These are phyloP conservation scores for Yponomeuta sedellus DNA, from an alignment of 2,888 invertebrate species.

Conservation along the genomic window DNA sequence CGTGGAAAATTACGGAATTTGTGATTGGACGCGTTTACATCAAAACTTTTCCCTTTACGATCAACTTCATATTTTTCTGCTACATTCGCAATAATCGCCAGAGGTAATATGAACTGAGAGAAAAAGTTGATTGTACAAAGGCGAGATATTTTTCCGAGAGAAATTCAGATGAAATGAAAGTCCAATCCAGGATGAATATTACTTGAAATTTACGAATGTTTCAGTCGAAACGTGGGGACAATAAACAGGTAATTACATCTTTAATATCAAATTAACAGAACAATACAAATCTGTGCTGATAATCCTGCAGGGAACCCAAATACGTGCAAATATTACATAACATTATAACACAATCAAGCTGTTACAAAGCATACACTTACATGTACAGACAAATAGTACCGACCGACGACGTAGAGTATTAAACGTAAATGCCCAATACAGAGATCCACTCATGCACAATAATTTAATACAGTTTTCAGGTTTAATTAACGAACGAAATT, in stretches of 20 bases:
- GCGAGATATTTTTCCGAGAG: background rate
- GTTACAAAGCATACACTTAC: background rate
- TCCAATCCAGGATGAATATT: background rate
- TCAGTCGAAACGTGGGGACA: background rate
- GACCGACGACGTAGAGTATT: background rate
- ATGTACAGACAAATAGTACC: background rate
- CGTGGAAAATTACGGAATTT: background rate
- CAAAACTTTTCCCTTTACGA: background rate
- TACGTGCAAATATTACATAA: background rate
- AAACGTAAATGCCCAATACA: too few species aligned
- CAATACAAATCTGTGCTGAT: too few species aligned
- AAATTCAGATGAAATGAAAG: background rate
- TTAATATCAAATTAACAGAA: background rate
- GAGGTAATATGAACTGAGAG: background rate
- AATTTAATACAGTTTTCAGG: too few species aligned
- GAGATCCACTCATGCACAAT: too few species aligned
- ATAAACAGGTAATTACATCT: background rate
- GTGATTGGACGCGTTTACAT: too few species aligned
- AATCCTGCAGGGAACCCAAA: background rate
- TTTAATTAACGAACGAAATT: too few species aligned
- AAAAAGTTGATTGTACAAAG: background rate
- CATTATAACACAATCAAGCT: too few species aligned
- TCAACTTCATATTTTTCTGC: background rate
- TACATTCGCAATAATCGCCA: background rate
- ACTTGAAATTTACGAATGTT: background rate